Percentiles rank a stretch among this genome's conserved stretches.
phyloP scores from a whole-genome alignment of 2,113 vertebrate species.

The Notothenia rossii region DNA sequence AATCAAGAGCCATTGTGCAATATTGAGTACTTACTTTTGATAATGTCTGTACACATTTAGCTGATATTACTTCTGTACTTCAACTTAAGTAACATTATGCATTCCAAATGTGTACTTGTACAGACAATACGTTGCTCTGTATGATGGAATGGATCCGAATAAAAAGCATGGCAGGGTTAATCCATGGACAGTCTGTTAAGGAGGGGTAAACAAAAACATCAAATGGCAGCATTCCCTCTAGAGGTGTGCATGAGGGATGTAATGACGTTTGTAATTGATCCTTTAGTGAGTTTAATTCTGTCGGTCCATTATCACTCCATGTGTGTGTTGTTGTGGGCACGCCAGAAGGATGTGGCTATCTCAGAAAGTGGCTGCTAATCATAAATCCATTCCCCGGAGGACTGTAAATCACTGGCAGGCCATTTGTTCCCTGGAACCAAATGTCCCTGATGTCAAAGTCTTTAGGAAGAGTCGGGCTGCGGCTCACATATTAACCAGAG shows the following conservation, averaged over 20 bases:
- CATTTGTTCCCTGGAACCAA: conserved; percentile 20
- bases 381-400: conserved; percentile 37
- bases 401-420: conserved; percentile 36
- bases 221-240: conserved; percentile 14
- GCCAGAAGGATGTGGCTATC: conserved; percentile 44
- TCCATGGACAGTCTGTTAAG: background rate
- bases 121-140: background rate
- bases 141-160: background rate
- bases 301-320: conserved; percentile 36
- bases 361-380: conserved; percentile 54
- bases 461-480: background rate
- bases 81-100: too few species aligned
- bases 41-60: too few species aligned
- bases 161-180: conserved; percentile 5
- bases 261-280: conserved; percentile 14
- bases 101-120: background rate
- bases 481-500: background rate
- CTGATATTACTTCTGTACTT: too few species aligned
- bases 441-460: conserved; percentile 23
- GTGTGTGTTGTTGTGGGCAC: background rate
- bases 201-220: background rate
- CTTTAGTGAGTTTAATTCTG: conserved; percentile 15
- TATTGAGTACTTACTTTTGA: too few species aligned
- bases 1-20: too few species aligned
- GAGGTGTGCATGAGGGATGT: conserved; percentile 12